phyloP scores from a whole-genome alignment of 2,113 vertebrate genomes.

The Nicator chloris region DNA sequence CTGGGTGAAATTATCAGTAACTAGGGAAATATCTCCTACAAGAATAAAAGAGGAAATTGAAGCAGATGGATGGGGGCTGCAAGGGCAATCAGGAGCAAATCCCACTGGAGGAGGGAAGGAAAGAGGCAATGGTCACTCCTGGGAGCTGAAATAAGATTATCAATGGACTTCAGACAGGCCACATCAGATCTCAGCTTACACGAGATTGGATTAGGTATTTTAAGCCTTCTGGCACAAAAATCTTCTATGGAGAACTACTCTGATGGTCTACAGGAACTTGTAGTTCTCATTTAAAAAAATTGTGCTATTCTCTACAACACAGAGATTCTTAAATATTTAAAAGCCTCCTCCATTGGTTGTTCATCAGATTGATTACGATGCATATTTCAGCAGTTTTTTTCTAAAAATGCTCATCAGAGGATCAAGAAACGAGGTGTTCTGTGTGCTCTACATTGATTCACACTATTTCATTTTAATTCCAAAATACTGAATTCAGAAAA shows the following conservation, averaged over 20 bases:
- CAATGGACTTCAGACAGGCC: background rate
- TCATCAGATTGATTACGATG: constrained; percentile 64
- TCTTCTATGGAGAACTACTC: background rate
- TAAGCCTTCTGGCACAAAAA: background rate
- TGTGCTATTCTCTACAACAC: constrained; percentile 35
- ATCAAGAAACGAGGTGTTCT: constrained; percentile 45
- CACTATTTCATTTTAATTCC: constrained; percentile 57
- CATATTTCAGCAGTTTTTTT: constrained; percentile 64
- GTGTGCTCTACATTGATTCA: constrained; percentile 43
- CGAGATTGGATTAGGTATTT: background rate
- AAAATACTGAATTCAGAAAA: constrained; percentile 54
- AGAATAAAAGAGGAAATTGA: background rate
- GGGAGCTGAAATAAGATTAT: background rate
- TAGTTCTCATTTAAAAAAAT: constrained; percentile 14
- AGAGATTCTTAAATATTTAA: constrained; percentile 50
- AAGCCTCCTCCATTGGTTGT: constrained; percentile 46
- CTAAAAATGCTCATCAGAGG: constrained; percentile 69
- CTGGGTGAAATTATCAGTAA: background rate
- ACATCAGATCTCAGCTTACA: background rate
- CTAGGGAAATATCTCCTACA: background rate
- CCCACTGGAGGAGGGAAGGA: background rate
- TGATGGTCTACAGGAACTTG: background rate
- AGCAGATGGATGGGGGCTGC: background rate
- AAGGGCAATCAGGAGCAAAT: background rate
- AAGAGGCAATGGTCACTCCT: background rate